phyloP scores from a whole-genome alignment of 2,113 vertebrate genomes.

The Carassius auratus region DNA sequence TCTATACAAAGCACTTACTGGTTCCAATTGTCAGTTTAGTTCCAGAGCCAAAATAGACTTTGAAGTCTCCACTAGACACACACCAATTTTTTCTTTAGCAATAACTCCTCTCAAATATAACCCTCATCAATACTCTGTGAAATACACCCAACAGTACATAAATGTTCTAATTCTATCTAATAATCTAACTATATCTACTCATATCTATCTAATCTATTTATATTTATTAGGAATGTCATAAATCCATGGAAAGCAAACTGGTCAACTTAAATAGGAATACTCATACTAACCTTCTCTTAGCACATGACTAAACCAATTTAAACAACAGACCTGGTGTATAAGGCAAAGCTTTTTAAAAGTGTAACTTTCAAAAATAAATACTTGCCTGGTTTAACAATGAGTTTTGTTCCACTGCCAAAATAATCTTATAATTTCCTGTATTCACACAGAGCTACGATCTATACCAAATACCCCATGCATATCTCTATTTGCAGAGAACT shows the following conservation, averaged over 20 bases:
- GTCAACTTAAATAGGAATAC: background rate
- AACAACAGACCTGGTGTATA: too few species aligned
- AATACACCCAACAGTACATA: background rate
- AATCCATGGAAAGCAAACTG: background rate
- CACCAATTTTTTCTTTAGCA: constrained; percentile 26
- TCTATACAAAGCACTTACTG: constrained; percentile 44
- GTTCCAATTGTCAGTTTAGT: constrained; percentile 52
- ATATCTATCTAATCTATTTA: too few species aligned
- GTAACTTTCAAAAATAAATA: background rate
- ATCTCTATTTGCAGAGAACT: background rate
- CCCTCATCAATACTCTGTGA: too few species aligned
- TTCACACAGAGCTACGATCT: constrained; percentile 37
- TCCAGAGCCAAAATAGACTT: constrained; percentile 50
- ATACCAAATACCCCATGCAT: constrained; percentile 26
- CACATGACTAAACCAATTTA: background rate
- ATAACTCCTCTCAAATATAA: constrained; percentile 31
- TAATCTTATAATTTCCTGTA: constrained; percentile 43
- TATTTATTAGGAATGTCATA: background rate
- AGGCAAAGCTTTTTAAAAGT: background rate
- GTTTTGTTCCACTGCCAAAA: constrained; percentile 54
- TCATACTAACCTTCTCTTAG: background rate
- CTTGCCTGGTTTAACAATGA: constrained; percentile 54
- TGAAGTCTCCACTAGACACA: constrained; percentile 54
- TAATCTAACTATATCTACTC: too few species aligned
- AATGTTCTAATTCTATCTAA: too few species aligned